Evolutionary conservation across 1,140 invertebrate genomes (phyloP), one percentile per base, ranked within the genome.

Genomic region (Drosophila aff.): DNA sequence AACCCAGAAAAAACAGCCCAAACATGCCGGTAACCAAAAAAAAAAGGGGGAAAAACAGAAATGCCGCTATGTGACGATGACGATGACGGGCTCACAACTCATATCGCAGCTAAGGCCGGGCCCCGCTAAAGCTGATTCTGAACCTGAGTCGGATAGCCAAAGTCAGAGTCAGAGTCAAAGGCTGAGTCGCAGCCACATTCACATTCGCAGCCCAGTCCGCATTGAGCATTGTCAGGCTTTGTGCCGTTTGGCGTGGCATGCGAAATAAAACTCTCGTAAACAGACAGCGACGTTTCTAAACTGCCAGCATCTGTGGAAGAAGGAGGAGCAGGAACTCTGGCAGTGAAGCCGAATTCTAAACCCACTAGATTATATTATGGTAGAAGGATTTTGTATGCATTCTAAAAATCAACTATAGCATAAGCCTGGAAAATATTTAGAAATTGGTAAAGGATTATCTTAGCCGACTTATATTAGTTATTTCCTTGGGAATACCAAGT

Each of bases 211-310:
- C 46, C 46, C 26, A 49, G 46, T 62, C 58, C 58, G 44, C 47
- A 75, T 79, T 65, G 46, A 64, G 82, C 82, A 83, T 87, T 80
- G 83, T 89, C 84, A 86, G 84, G 73, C 84, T 83, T 84, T 89
- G 72, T 87, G 84, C 84, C 74, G 66, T 79, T 79, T 67, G 77
- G 77, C 81, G 69, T 89, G 85, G 73, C 84, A 89, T 72, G 81
- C 81, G 85, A 89, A 89, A 89, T 89, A 87, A 89, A 87, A 87
- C 74, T 84, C 77, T 82, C 81, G 85, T 87, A 87, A 87, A 83
- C 84, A 87, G 84, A 89, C 85, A 87, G 84, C 67, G 59, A 62
- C 65, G 80, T 85, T 66, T 87, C 83, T 76, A 74, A 89, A 71
- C 74, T 66, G 57, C 62, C 60, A 76, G 79, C 76, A 69, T 69